A percentile compares a stretch with the other conserved stretches of the same genome.
phyloP scores from a whole-genome alignment of 1,140 invertebrate species.

The Drosophila neocordata region DNA sequence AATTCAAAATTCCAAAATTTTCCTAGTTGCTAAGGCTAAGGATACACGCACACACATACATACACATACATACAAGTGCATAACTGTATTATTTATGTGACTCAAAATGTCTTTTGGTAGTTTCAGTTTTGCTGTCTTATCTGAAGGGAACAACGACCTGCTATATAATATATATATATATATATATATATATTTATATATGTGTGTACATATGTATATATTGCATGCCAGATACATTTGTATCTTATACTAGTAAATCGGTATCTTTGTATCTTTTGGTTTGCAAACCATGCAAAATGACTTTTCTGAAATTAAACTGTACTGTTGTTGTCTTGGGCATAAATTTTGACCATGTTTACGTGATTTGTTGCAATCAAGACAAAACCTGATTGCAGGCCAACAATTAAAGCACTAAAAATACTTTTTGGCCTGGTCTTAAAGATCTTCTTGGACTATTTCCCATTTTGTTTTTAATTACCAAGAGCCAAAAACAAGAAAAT shows the following conservation, averaged over 20 bases:
- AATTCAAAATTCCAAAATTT: conserved; percentile 39
- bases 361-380: conserved; percentile 15
- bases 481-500: too few relatives aligned
- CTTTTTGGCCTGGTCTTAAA: too few relatives aligned
- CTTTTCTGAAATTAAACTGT: conserved; percentile 53
- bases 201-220: conserved; percentile 16
- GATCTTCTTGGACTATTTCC: too few relatives aligned
- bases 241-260: conserved; percentile 23
- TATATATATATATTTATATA: background rate
- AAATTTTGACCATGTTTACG: conserved; percentile 20
- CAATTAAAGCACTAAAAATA: too few relatives aligned
- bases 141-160: conserved; percentile 3
- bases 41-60: background rate
- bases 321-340: conserved; percentile 3
- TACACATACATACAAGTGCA: background rate
- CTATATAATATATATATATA: conserved; percentile 2
- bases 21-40: conserved; percentile 1
- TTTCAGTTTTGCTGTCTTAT: conserved; percentile 24
- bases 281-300: conserved; percentile 17
- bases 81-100: conserved; percentile 26
- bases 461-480: too few relatives aligned
- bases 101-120: conserved; percentile 17
- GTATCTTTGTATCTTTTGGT: conserved; percentile 52
- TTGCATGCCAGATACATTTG: conserved; percentile 28
- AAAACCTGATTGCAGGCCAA: conserved; percentile 20